Conservation (phyloP, 2,113 vertebrate species). For the Lontra canadensis region DNA sequence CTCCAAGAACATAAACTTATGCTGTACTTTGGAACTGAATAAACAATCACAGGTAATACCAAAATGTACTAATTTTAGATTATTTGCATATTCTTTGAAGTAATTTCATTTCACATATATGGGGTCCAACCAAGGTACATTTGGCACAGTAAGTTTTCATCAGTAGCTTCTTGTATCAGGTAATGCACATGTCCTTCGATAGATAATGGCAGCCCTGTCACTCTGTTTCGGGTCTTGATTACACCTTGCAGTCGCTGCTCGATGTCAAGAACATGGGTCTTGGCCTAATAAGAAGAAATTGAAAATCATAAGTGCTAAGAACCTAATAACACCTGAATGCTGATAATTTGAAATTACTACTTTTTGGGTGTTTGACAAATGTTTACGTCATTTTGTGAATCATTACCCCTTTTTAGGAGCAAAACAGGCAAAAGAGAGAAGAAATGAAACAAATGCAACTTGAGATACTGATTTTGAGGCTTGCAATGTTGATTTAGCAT, state of each 20-base stretch:
- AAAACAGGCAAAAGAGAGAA: constrained; percentile 16
- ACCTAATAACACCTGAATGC: neutral
- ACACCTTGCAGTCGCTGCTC: constrained; percentile 97
- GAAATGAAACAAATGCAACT: constrained; percentile 18
- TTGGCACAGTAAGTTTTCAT: constrained; percentile 95
- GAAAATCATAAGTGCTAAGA: constrained; percentile 30
- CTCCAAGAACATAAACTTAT: neutral
- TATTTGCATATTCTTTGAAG: constrained; percentile 36
- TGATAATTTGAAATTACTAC: constrained; percentile 32
- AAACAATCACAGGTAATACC: constrained; percentile 30
- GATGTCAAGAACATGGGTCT: constrained; percentile 97
- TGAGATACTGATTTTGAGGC: neutral
- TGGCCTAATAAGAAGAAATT: constrained; percentile 88
- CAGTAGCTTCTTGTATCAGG: constrained; percentile 96
- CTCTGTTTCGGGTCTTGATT: constrained; percentile 96
- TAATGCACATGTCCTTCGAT: constrained; percentile 99
- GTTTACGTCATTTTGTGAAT: neutral
- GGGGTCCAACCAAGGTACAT: constrained; percentile 99
- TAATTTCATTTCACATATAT: constrained; percentile 88
- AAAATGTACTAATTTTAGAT: constrained; percentile 31
- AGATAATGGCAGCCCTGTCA: constrained; percentile 95
- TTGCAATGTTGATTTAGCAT: neutral
- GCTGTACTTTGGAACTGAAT: constrained; percentile 32
- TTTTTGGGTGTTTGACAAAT: constrained; percentile 45
- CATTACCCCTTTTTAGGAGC: neutral